Evolutionary conservation across 2,113 vertebrate genomes (phyloP), one percentile per base, ranked within the genome.

Genomic region (Myocastor coypus): DNA sequence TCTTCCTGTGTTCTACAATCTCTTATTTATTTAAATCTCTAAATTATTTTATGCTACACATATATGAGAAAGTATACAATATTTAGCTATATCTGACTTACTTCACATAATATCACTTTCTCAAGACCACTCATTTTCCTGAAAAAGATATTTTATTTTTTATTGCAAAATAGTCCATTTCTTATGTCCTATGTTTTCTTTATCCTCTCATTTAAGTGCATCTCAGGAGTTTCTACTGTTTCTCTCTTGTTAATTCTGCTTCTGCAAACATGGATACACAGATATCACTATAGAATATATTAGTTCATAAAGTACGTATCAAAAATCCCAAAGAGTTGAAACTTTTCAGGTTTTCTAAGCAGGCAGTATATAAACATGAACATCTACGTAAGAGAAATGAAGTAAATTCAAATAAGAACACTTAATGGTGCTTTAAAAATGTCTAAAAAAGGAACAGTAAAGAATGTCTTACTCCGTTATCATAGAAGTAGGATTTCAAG

Each of bases 401-500:
- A 17, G 7, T 50, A 78, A 32, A 4, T 42, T 50, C 13, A 32
- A 78, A 50, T 50, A 78, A 52, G 50, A 32, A 28, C 22, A 78
- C 46, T 32, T 50, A 78, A 52, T 32, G 5, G 14, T 50, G 7
- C 46, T 52, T 52, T 24, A 24, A 13, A 78, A 52, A 50, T 19
- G 13, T 52, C 24, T 50, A 52, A 52, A 77, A 77, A 16, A 7
- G 17, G 12, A 8, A 78, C 8, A 78, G 14, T 7, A 78, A 78
- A 16, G 14, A 78, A 78, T 52, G 50, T 4, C 12, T 26, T 11
- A 42, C 84, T 97, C 91, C 81, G 88, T 97, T 94, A 28, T 77
- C 87, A 96, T 86, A 97, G 95, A 97, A 96, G 83, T 34, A 96
- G n/a, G n/a, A n/a, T n/a, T n/a, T n/a, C n/a, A n/a, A n/a, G n/a